Percentiles rank a stretch among this genome's conserved stretches.
These are phyloP conservation scores for Rynchops niger DNA, from an alignment of 2,113 vertebrate species.

Conservation along the genomic window DNA sequence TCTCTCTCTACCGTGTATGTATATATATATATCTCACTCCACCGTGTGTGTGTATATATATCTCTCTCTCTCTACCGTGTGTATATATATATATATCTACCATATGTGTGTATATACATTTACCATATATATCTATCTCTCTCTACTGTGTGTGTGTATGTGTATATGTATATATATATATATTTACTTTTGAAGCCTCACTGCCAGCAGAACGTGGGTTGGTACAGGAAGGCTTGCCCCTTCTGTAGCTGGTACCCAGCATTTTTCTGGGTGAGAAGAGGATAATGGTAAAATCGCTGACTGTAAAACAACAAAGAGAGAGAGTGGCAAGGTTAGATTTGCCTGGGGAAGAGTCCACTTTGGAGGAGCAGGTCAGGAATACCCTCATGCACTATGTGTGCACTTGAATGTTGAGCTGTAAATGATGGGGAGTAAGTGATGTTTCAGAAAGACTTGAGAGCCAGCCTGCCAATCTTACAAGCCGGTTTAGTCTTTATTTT, in stretches of 20 bases:
- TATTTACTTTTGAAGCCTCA: not conserved
- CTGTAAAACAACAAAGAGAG: no score
- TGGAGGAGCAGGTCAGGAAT: not conserved
- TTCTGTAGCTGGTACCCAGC: not conserved
- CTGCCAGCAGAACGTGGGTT: not conserved
- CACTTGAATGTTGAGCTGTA: not conserved
- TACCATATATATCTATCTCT: no score
- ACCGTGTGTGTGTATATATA: not conserved
- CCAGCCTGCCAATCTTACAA: not conserved
- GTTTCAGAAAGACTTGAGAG: not conserved
- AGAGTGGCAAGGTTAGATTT: not conserved
- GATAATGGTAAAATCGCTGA: not conserved
- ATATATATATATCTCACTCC: no score
- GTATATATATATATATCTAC: no score
- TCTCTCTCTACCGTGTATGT: no score
- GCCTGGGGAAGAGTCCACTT: not conserved
- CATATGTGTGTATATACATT: not conserved
- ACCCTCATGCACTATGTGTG: accelerated
- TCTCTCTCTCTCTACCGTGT: no score
- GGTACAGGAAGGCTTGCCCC: not conserved
- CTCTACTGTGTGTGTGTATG: not conserved
- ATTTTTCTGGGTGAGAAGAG: not conserved
- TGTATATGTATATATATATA: accelerated
- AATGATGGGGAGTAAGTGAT: not conserved
- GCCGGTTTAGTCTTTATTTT: not conserved